phyloP scores from a whole-genome alignment of 2,888 invertebrate genomes.

The Pyralis farinalis region DNA sequence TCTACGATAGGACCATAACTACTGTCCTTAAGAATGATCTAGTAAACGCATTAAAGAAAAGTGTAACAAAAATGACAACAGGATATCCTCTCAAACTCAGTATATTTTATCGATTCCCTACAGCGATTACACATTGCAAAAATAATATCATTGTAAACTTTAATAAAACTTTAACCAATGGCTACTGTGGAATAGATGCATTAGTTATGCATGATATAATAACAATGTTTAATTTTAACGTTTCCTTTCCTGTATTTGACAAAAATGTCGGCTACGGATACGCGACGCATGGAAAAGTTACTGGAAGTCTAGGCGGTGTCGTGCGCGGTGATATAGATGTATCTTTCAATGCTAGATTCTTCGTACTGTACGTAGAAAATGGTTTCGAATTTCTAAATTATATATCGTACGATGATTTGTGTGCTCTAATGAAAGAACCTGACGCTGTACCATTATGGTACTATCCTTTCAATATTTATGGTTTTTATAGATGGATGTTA shows the following conservation, averaged over 20 bases:
- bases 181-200: constrained; percentile 47
- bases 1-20: constrained; percentile 41
- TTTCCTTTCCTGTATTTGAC: constrained; percentile 20
- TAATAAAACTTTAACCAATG: constrained; percentile 23
- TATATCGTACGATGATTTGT: constrained; percentile 35
- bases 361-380: constrained; percentile 31
- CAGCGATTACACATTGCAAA: constrained; percentile 35
- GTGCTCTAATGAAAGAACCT: constrained; percentile 34
- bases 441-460: constrained; percentile 38
- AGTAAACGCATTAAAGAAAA: constrained; percentile 19
- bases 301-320: constrained; percentile 40
- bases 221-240: constrained; percentile 34
- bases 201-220: constrained; percentile 42
- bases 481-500: constrained; percentile 21
- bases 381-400: constrained; percentile 32
- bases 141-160: constrained; percentile 27
- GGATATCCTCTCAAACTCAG: constrained; percentile 39
- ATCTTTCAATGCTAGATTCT: constrained; percentile 52
- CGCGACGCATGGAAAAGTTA: constrained; percentile 16
- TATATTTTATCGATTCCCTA: constrained; percentile 46
- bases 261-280: constrained; percentile 32
- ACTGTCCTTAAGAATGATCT: constrained; percentile 20
- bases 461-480: constrained; percentile 27
- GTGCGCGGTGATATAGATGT: constrained; percentile 35
- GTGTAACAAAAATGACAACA: constrained; percentile 22